Evolutionary conservation across 2,113 vertebrate species (phyloP).

Genomic region (Lanius ludovicianus): DNA sequence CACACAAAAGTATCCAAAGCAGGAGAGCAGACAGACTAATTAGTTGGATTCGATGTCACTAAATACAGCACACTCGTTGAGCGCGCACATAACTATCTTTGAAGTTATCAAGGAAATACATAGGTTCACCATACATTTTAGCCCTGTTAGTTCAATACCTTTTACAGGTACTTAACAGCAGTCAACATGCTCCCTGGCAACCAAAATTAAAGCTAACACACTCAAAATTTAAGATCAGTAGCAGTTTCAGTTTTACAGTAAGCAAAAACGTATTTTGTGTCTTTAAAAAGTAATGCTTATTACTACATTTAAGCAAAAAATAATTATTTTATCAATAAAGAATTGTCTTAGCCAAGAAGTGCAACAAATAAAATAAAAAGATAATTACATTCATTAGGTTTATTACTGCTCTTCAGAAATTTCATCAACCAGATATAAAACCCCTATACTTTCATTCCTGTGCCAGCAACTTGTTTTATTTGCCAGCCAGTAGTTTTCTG

Average conservation of each 20-base stretch:
- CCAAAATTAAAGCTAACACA: background rate
- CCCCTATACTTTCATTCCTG: background rate
- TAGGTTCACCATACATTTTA: background rate
- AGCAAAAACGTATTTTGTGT: background rate
- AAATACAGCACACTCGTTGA: background rate
- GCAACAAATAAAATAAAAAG: background rate
- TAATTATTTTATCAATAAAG: background rate
- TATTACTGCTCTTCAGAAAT: background rate
- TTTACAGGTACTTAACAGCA: background rate
- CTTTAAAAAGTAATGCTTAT: background rate
- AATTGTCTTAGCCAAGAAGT: background rate
- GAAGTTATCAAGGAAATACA: background rate
- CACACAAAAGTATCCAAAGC: background rate
- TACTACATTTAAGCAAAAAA: background rate
- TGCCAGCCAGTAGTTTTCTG: background rate
- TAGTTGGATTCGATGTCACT: background rate
- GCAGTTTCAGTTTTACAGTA: background rate
- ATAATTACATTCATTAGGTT: background rate
- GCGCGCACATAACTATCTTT: accelerated
- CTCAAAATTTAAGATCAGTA: background rate
- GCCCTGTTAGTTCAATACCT: background rate
- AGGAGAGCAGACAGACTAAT: accelerated
- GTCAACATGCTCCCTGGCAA: background rate
- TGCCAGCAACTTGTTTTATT: background rate
- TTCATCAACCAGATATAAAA: background rate